Conservation (phyloP, 2,113 vertebrate species). For the Chroicocephalus ridibundus region DNA sequence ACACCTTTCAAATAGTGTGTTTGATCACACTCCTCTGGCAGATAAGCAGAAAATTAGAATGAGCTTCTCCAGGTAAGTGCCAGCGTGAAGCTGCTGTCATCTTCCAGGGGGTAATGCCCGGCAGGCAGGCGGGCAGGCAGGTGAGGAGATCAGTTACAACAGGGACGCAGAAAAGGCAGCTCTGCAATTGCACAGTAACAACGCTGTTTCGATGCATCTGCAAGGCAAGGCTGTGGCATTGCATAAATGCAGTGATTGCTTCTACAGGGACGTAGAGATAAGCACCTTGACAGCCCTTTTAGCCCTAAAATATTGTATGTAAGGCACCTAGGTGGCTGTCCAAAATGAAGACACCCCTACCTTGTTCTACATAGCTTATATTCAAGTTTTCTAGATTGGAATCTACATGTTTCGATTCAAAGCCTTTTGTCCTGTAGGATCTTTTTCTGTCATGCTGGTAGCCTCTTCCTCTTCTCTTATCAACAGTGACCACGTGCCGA, state of each 20-base stretch:
- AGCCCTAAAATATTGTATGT: neutral
- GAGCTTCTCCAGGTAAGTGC: neutral
- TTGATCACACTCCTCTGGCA: slow-evolving; percentile 40
- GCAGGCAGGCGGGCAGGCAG: neutral
- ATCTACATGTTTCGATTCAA: neutral
- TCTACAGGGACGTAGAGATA: neutral
- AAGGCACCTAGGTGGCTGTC: neutral
- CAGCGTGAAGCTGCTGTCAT: neutral
- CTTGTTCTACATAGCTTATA: neutral
- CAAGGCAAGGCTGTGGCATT: neutral
- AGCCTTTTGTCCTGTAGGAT: neutral
- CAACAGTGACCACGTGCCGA: rapidly evolving
- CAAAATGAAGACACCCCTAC: neutral
- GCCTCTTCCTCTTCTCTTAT: neutral
- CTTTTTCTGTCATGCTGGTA: neutral
- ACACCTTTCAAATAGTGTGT: neutral
- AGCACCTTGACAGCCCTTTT: neutral
- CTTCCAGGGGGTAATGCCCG: neutral
- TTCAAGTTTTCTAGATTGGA: neutral
- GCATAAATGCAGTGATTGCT: neutral
- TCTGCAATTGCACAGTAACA: neutral
- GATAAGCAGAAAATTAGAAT: slow-evolving; percentile 11
- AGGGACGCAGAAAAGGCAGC: neutral
- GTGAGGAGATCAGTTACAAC: neutral
- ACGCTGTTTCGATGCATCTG: neutral